phyloP scores from a whole-genome alignment of 2,888 invertebrate species.

The Heliothis peltigera region DNA sequence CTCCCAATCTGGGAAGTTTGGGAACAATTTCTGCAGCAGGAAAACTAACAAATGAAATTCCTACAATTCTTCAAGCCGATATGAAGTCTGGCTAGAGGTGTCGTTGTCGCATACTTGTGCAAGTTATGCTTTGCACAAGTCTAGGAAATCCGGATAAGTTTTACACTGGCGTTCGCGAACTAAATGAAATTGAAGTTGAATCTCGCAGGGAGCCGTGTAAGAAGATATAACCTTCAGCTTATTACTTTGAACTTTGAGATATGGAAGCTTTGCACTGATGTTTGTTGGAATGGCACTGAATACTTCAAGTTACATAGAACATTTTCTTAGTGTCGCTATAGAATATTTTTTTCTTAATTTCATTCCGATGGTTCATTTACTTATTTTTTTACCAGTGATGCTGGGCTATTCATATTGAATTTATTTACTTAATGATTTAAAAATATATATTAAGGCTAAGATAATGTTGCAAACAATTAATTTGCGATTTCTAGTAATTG shows the following conservation, averaged over 20 bases:
- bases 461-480: constrained; percentile 8
- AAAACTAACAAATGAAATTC: constrained; percentile 59
- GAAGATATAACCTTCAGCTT: constrained; percentile 23
- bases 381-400: too few relatives aligned
- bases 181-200: constrained; percentile 50
- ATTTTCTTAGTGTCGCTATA: too few relatives aligned
- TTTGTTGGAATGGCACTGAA: constrained; percentile 2
- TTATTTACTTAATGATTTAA: neutral
- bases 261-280: constrained; percentile 1
- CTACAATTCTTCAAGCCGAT: constrained; percentile 40
- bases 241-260: constrained; percentile 31
- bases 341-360: too few relatives aligned
- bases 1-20: constrained; percentile 39
- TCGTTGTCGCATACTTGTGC: constrained; percentile 53
- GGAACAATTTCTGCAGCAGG: constrained; percentile 43
- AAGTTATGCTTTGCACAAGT: constrained; percentile 57
- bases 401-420: too few relatives aligned
- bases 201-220: constrained; percentile 23
- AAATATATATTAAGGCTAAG: neutral
- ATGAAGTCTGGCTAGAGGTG: constrained; percentile 41
- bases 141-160: constrained; percentile 47
- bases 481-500: neutral
- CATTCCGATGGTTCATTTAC: too few relatives aligned
- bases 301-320: neutral
- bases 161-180: constrained; percentile 24